Conservation (phyloP, 2,113 vertebrate species). For the Etheostoma cragini region DNA sequence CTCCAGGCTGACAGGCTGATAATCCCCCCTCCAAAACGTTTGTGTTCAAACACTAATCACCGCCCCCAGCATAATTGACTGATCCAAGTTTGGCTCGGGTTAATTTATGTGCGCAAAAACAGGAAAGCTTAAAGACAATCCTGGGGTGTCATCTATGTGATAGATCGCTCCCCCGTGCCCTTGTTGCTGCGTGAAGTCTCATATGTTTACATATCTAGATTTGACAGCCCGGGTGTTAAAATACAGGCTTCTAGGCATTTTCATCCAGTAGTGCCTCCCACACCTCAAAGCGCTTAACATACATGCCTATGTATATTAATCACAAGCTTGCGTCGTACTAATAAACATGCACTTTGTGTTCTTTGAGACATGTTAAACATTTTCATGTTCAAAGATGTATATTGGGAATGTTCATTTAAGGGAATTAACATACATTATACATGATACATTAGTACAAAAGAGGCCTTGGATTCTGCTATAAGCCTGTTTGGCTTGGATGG, state of each 20-base stretch:
- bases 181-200: conserved; percentile 64
- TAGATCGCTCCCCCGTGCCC: conserved; percentile 66
- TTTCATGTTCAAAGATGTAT: not conserved
- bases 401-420: conserved; percentile 1
- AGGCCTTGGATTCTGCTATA: not conserved
- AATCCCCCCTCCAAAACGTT: conserved; percentile 79
- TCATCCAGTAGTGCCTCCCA: conserved; percentile 20
- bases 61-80: conserved; percentile 73
- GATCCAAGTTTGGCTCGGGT: conserved; percentile 70
- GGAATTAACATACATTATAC: not conserved
- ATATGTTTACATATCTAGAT: conserved; percentile 67
- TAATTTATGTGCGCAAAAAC: conserved; percentile 81
- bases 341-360: not conserved
- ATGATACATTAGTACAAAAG: conserved; percentile 6
- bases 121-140: conserved; percentile 82
- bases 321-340: not conserved
- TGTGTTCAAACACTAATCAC: conserved; percentile 83
- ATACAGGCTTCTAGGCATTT: conserved; percentile 48
- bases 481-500: conserved; percentile 13
- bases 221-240: conserved; percentile 57
- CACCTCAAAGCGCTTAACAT: conserved; percentile 14
- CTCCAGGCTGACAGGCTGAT: conserved; percentile 72
- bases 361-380: not conserved
- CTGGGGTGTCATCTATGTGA: conserved; percentile 74
- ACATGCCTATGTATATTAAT: conserved; percentile 17